Conservation (phyloP, 2,113 vertebrate species). For the Engraulis encrasicolus region DNA sequence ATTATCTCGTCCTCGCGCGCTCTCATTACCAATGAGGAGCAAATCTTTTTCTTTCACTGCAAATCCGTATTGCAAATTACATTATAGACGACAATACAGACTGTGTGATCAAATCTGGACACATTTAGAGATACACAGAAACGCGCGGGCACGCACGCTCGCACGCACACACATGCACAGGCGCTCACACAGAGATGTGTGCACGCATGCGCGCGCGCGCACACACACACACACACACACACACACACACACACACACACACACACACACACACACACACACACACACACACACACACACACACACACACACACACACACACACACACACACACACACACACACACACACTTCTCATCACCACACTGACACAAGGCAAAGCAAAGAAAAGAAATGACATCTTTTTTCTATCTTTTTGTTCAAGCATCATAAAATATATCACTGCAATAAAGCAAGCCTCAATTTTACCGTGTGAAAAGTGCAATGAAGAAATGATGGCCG, state of each 20-base stretch:
- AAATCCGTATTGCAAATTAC: background rate
- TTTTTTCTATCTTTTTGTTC: background rate
- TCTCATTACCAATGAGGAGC: background rate
- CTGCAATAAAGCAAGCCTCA: background rate
- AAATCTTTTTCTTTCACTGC: background rate
- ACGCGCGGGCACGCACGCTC: background rate
- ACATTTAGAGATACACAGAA: background rate
- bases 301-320: background rate
- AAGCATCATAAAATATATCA: background rate
- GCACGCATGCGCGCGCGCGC: too few relatives aligned
- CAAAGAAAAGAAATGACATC: background rate
- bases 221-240: too few relatives aligned
- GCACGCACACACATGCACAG: background rate
- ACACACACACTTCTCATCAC: background rate
- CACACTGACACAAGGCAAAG: background rate
- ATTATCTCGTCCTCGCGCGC: background rate
- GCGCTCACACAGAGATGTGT: background rate
- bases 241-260: too few relatives aligned
- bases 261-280: too few relatives aligned
- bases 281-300: too few relatives aligned
- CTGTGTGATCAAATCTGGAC: background rate
- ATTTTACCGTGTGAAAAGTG: background rate
- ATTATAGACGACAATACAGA: background rate
- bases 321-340: background rate
- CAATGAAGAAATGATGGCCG: background rate